Evolutionary conservation across 2,797 vertebrate species (phyloP).

Genomic region (Erethizon dorsatum): DNA sequence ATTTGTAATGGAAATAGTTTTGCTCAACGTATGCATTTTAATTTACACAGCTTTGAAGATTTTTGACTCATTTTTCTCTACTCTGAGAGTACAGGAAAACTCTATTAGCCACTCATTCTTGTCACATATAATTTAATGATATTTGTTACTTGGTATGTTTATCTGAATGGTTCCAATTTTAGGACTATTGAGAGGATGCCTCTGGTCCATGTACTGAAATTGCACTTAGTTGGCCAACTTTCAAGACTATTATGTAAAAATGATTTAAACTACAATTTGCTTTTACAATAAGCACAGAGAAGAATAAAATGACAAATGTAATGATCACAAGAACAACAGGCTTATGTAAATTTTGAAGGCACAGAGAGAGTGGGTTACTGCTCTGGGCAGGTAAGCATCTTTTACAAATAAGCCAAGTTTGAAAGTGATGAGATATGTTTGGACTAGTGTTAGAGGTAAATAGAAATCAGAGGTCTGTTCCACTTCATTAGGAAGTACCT

Average conservation of each 20-base stretch:
- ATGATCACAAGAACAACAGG: background rate
- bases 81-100: background rate
- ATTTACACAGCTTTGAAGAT: background rate
- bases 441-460: background rate
- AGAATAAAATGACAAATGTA: slow-evolving; percentile 10
- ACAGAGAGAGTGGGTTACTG: background rate
- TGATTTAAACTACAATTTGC: slow-evolving; percentile 2
- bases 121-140: background rate
- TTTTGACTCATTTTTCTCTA: background rate
- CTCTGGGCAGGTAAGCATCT: background rate
- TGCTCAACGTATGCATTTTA: background rate
- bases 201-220: background rate
- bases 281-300: background rate
- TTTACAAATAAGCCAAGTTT: background rate
- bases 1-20: background rate
- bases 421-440: background rate
- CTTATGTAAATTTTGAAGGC: background rate
- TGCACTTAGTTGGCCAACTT: background rate
- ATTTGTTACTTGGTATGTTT: background rate
- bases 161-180: background rate
- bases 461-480: background rate
- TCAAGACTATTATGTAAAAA: background rate
- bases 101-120: background rate
- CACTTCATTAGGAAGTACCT: background rate
- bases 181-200: background rate